Base-by-base conservation (phyloP, 2,113 vertebrate genomes). In the Poecile atricapillus region DNA sequence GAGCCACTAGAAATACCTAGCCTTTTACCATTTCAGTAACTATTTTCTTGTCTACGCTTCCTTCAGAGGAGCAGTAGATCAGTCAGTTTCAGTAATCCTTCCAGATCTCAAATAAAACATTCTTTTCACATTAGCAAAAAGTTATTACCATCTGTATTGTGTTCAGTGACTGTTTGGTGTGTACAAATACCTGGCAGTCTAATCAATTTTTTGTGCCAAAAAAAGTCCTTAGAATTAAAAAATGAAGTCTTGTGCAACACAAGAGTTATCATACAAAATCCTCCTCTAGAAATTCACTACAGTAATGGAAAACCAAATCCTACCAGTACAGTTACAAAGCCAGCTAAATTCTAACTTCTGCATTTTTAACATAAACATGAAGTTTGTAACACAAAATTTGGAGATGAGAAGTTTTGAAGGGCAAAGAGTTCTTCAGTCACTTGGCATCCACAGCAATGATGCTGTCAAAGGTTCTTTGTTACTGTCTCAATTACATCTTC, bases 81-180 rank as follows among this genome's bases (percentile, higher is more conserved):
- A 55, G 90, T 27, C 49, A 77, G 25, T n/a, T 93, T 88, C 85
- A 93, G 64, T 44, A 94, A 96, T 70, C 30, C n/a, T 88, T 93
- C 74, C 81, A 87, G 63, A 93, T 89, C 64, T 93, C 92, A 79
- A 95, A 92, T 35, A 93, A 90, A 95, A 87, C 93, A 87, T 95
- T 96, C 85, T 94, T 95, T 97, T 95, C 49, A 62, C 68, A 95
- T 94, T 86, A 97, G 86, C 39, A 80, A 94, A 93, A 95, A 83
- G 93, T 95, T 98, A 95, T 95, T 95, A 44, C 85, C 98, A 98
- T 98, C 97, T 98, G 98, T 69, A 97, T 95, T 97, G 90, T 91
- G 95, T 97, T 97, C 97, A 94, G 70, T 76, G 70, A 87, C 94
- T 95, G 87, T 83, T 97, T 75, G 95, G 91, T 87, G 77, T 96